These are phyloP conservation scores for Drosophila sp. DNA, from an alignment of 1,140 invertebrate species.

Conservation along the genomic window DNA sequence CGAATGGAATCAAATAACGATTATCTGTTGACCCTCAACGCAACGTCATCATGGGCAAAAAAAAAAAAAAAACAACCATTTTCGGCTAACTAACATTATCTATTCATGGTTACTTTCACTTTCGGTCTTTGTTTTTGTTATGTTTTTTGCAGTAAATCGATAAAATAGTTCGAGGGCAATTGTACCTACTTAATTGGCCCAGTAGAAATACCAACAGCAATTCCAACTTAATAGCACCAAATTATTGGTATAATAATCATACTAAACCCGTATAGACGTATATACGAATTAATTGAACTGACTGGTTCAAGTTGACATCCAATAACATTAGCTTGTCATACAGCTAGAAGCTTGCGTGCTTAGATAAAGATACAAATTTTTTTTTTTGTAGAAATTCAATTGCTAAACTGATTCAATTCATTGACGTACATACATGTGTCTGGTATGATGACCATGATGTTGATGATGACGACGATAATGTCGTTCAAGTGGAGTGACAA, in stretches of 20 bases:
- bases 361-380: not conserved
- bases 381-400: not conserved
- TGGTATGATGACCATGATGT: not conserved
- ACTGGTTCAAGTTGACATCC: conserved; percentile 1
- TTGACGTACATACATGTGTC: not conserved
- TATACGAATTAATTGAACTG: not conserved
- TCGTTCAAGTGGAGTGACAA: no score
- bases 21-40: not conserved
- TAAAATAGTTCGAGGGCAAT: not conserved
- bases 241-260: not conserved
- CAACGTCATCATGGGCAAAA: not conserved
- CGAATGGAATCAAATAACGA: not conserved
- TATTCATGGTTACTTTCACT: conserved; percentile 6
- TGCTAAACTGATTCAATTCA: not conserved
- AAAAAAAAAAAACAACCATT: not conserved
- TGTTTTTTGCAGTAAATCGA: not conserved
- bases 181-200: not conserved
- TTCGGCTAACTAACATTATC: not conserved
- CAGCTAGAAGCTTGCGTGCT: not conserved
- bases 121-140: not conserved
- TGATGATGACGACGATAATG: not conserved
- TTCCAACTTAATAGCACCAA: not conserved
- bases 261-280: not conserved
- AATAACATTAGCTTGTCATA: not conserved
- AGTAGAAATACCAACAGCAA: not conserved